phyloP scores from a whole-genome alignment of 2,113 vertebrate species.

The Triplophysa dalaica region DNA sequence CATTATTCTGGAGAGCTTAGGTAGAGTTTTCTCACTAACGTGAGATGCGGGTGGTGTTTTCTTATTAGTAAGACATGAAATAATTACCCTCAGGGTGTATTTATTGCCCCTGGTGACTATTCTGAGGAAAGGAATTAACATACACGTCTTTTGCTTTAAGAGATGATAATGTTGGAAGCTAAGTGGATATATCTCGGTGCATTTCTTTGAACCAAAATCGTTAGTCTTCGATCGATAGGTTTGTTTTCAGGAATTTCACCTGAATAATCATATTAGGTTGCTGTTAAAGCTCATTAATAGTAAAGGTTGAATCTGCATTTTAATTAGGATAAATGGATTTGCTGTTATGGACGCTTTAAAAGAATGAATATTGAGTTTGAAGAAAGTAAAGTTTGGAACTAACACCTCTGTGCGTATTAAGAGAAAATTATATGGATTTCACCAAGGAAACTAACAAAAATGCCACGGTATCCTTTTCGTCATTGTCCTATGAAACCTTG shows the following conservation, averaged over 20 bases:
- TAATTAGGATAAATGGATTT: slow-evolving; percentile 19
- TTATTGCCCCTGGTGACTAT: slow-evolving; percentile 20
- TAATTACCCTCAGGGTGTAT: slow-evolving; percentile 34
- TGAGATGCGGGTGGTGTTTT: slow-evolving; percentile 3
- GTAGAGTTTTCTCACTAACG: slow-evolving; percentile 14
- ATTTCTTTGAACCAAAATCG: slow-evolving; percentile 18
- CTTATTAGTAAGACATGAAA: slow-evolving; percentile 30
- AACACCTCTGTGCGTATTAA: background rate
- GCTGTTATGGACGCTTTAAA: background rate
- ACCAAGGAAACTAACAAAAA: background rate
- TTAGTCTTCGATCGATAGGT: slow-evolving; percentile 28
- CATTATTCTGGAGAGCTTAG: slow-evolving; percentile 19
- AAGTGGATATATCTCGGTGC: slow-evolving; percentile 2
- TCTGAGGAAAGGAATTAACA: background rate
- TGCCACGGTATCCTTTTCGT: background rate
- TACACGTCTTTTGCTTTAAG: background rate
- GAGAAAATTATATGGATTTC: background rate
- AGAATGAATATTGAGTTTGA: slow-evolving; percentile 2
- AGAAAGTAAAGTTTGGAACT: slow-evolving; percentile 4
- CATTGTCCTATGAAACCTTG: too few species aligned
- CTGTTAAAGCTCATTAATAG: slow-evolving; percentile 36
- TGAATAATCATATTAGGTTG: slow-evolving; percentile 25
- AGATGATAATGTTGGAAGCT: slow-evolving; percentile 6
- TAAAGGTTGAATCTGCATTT: slow-evolving; percentile 7
- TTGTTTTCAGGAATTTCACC: slow-evolving; percentile 13